Conservation (phyloP, 2,888 invertebrate genomes). For the Sesia apiformis region DNA sequence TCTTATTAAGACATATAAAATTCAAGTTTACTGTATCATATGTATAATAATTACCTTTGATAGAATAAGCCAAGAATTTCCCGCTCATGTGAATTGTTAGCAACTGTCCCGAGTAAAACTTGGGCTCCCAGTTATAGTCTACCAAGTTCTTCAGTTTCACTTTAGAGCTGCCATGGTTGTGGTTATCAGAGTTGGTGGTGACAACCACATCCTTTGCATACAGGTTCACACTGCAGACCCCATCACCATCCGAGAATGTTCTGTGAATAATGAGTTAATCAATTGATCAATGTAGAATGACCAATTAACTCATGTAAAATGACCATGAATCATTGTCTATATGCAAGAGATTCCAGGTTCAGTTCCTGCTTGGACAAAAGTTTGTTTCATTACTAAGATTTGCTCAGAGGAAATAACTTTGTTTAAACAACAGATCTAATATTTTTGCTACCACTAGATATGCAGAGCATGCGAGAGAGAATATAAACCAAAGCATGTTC, state of each 20-base stretch:
- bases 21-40: background rate
- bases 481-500: too few species aligned
- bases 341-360: too few species aligned
- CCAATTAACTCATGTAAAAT: too few species aligned
- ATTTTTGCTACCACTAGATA: too few species aligned
- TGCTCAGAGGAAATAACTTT: too few species aligned
- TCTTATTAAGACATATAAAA: background rate
- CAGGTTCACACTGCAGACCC: conserved; percentile 72
- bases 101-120: conserved; percentile 89
- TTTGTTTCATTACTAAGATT: too few species aligned
- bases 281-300: too few species aligned
- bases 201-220: conserved; percentile 79
- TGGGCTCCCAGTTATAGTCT: conserved; percentile 94
- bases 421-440: too few species aligned
- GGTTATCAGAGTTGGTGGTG: conserved; percentile 80
- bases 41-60: conserved; percentile 80
- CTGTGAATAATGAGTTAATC: conserved; percentile 31
- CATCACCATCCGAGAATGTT: conserved; percentile 75
- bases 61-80: conserved; percentile 90
- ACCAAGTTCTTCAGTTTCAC: conserved; percentile 93
- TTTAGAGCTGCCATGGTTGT: conserved; percentile 89
- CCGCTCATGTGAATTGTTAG: conserved; percentile 91
- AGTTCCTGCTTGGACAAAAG: too few species aligned
- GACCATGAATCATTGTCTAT: too few species aligned
- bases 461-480: too few species aligned